phyloP scores from a whole-genome alignment of 1,140 invertebrate genomes.

The Nasonia giraulti region DNA sequence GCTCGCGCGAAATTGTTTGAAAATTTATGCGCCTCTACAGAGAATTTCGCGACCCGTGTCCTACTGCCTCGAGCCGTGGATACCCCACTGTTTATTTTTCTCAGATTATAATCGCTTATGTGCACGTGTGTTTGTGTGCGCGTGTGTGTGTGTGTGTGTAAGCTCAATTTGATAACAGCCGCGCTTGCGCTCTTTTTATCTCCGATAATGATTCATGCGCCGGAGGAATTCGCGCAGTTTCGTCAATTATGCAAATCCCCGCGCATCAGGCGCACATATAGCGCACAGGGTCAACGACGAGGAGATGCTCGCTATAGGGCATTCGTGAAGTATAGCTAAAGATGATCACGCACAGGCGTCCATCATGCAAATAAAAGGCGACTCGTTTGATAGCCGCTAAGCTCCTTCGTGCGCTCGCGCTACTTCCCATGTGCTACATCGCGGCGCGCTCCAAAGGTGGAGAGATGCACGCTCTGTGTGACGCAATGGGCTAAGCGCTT shows the following conservation, averaged over 20 bases:
- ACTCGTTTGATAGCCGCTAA: conserved; percentile 25
- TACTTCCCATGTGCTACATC: conserved; percentile 41
- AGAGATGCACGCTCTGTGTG: background rate
- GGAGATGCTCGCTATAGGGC: background rate
- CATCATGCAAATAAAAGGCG: conserved; percentile 21
- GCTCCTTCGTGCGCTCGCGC: conserved; percentile 13
- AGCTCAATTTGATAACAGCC: background rate
- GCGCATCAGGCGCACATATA: background rate
- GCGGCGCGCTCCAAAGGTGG: background rate
- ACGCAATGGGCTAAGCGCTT: background rate
- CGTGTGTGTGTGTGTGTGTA: background rate
- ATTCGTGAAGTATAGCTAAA: background rate
- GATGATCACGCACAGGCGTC: conserved; percentile 7
- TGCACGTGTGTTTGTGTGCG: too few species aligned
- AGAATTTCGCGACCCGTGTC: background rate
- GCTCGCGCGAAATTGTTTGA: conserved; percentile 7
- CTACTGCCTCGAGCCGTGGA: background rate
- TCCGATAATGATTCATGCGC: background rate
- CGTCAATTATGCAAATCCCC: conserved; percentile 13
- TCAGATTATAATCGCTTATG: background rate
- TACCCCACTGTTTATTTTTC: background rate
- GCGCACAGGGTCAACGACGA: too few species aligned
- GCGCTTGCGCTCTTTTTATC: background rate
- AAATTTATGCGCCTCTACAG: conserved; percentile 12
- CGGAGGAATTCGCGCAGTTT: conserved; percentile 26